These are phyloP conservation scores for Timandra comae DNA, from an alignment of 2,888 invertebrate genomes.

Conservation along the genomic window DNA sequence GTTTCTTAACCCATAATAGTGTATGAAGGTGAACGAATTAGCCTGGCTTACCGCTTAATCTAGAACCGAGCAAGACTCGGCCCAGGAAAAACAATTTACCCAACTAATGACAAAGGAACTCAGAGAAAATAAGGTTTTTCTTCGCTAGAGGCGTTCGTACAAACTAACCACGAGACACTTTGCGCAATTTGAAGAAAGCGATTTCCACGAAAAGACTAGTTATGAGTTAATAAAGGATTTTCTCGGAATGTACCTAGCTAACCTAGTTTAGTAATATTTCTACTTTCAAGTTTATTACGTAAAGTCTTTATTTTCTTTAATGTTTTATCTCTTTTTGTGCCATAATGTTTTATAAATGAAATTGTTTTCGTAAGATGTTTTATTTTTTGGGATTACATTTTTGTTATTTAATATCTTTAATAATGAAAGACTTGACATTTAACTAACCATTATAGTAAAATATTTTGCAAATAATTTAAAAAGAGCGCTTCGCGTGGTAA, in stretches of 20 bases:
- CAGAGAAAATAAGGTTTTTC: constrained; percentile 42
- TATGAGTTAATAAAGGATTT: constrained; percentile 26
- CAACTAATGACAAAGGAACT: constrained; percentile 50
- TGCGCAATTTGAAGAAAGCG: constrained; percentile 21
- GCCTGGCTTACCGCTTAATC: constrained; percentile 51
- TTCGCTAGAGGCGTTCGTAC: constrained; percentile 24
- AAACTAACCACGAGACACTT: constrained; percentile 19
- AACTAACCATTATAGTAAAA: too few relatives aligned
- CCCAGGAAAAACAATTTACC: constrained; percentile 56
- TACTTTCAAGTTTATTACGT: constrained; percentile 2
- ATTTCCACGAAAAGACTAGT: constrained; percentile 20
- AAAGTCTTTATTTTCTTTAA: too few relatives aligned
- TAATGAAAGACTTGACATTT: too few relatives aligned
- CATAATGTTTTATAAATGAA: too few relatives aligned
- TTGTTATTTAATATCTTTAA: too few relatives aligned
- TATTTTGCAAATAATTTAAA: too few relatives aligned
- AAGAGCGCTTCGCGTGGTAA: too few relatives aligned
- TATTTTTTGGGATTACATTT: too few relatives aligned
- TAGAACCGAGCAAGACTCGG: constrained; percentile 46
- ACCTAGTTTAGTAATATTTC: constrained; percentile 10
- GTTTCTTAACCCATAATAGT: constrained; percentile 30
- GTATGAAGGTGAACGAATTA: constrained; percentile 33
- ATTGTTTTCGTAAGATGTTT: too few relatives aligned
- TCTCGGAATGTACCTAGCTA: constrained; percentile 7
- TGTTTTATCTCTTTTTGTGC: too few relatives aligned